Evolutionary conservation across 1,140 invertebrate species (phyloP).

Genomic region (Leptopilina clavipes): DNA sequence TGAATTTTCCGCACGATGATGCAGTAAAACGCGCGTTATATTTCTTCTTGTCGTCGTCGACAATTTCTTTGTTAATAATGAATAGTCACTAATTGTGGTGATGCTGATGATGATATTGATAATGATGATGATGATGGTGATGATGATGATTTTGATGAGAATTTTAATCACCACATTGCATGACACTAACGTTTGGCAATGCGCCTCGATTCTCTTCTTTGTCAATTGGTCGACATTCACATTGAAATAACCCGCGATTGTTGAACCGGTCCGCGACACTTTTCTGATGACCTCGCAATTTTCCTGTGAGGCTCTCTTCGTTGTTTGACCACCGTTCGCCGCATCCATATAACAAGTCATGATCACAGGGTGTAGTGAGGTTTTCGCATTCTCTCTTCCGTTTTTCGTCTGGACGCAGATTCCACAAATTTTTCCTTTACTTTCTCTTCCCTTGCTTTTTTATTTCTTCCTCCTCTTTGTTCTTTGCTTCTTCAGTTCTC

Average conservation of each 20-base stretch:
- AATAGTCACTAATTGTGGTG: not conserved
- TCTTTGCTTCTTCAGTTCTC: no score
- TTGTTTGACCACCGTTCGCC: slow-evolving; percentile 64
- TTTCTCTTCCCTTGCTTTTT: slow-evolving; percentile 9
- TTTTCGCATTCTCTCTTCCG: slow-evolving; percentile 67
- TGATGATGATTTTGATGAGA: no score
- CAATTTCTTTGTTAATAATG: no score
- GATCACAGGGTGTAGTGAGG: slow-evolving; percentile 65
- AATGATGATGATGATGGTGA: no score
- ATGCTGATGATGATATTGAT: no score
- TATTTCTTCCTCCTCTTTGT: not conserved
- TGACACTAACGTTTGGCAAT: not conserved
- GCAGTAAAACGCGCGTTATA: not conserved
- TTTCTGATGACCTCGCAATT: slow-evolving; percentile 24
- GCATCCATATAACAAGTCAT: slow-evolving; percentile 70
- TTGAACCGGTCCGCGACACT: slow-evolving; percentile 41
- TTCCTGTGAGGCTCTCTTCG: slow-evolving; percentile 50
- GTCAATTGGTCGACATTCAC: not conserved
- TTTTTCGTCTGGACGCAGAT: not conserved
- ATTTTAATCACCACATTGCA: slow-evolving; percentile 10
- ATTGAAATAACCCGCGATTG: not conserved
- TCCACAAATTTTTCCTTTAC: not conserved
- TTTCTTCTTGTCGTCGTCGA: slow-evolving; percentile 38
- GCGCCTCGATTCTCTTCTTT: not conserved
- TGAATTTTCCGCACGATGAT: slow-evolving; percentile 29